phyloP scores from a whole-genome alignment of 2,113 vertebrate genomes.

The Odobenus rosmarus region DNA sequence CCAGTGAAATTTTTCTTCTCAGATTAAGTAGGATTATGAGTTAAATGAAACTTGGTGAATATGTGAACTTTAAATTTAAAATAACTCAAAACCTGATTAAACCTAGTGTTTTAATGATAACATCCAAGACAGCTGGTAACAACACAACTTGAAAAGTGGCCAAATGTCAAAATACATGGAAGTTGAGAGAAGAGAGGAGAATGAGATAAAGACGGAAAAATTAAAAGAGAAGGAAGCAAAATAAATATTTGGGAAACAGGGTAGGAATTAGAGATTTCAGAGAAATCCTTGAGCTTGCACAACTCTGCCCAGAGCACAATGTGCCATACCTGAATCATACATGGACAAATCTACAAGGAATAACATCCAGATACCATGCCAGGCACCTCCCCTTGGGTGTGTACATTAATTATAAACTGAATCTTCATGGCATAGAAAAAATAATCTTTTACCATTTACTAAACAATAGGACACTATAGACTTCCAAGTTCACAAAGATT shows the following conservation, averaged over 20 bases:
- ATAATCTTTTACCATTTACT: neutral
- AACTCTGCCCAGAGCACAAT: neutral
- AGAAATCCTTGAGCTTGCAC: neutral
- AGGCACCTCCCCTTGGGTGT: neutral
- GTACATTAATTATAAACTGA: neutral
- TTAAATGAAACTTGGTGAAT: neutral
- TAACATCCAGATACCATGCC: neutral
- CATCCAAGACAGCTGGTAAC: neutral
- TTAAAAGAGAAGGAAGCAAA: neutral
- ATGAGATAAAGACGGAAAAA: neutral
- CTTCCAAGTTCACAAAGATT: neutral
- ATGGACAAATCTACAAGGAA: neutral
- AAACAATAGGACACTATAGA: neutral
- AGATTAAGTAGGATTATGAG: neutral
- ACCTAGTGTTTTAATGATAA: neutral
- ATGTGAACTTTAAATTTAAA: neutral
- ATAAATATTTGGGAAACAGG: neutral
- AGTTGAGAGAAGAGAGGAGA: neutral
- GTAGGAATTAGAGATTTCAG: neutral
- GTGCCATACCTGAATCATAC: neutral
- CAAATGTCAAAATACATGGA: neutral
- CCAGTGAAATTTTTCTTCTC: neutral
- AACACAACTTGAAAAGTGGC: neutral
- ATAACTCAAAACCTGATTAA: neutral
- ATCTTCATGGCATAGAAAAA: neutral